Percentiles rank a stretch among this genome's conserved stretches.
Evolutionary conservation across 1,140 invertebrate species (phyloP).

Genomic region (Brachionus calyciflorus): DNA sequence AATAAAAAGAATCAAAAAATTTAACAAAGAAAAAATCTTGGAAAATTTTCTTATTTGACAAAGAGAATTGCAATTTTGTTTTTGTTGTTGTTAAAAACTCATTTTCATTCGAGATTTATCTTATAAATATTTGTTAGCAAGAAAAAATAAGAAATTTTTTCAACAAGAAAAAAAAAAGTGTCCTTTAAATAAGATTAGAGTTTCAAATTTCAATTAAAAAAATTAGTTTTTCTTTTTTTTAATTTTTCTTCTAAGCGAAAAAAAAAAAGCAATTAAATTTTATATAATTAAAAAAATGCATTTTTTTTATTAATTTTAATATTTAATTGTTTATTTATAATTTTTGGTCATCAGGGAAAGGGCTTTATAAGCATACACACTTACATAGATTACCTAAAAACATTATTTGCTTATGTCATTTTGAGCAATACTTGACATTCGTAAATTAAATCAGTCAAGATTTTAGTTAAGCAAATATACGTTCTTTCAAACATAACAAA

Average conservation of each 20-base stretch:
- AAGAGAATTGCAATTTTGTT: too few relatives aligned
- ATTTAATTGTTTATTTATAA: slow-evolving; percentile 40
- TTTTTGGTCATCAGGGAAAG: not conserved
- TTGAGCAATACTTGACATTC: not conserved
- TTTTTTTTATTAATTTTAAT: slow-evolving; percentile 7
- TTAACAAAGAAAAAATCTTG: not conserved
- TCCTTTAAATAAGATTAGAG: slow-evolving; percentile 23
- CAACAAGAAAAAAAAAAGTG: not conserved
- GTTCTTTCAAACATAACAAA: slow-evolving; percentile 1
- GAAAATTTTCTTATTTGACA: too few relatives aligned
- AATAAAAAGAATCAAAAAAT: not conserved
- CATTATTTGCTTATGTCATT: not conserved
- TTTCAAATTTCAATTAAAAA: slow-evolving; percentile 44
- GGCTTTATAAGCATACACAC: too few relatives aligned
- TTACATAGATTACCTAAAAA: not conserved
- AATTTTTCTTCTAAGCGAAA: not conserved
- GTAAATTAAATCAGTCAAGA: slow-evolving; percentile 19
- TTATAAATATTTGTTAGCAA: too few relatives aligned
- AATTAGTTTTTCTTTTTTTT: not conserved
- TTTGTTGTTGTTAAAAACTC: not conserved
- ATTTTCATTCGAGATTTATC: not conserved
- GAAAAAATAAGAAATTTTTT: not conserved
- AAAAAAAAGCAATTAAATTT: slow-evolving; percentile 43
- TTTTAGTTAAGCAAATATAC: slow-evolving; percentile 13
- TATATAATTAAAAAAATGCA: not conserved